Base-by-base conservation (phyloP, 2,888 invertebrate species). In the Chalcosyrphus nemorum region DNA sequence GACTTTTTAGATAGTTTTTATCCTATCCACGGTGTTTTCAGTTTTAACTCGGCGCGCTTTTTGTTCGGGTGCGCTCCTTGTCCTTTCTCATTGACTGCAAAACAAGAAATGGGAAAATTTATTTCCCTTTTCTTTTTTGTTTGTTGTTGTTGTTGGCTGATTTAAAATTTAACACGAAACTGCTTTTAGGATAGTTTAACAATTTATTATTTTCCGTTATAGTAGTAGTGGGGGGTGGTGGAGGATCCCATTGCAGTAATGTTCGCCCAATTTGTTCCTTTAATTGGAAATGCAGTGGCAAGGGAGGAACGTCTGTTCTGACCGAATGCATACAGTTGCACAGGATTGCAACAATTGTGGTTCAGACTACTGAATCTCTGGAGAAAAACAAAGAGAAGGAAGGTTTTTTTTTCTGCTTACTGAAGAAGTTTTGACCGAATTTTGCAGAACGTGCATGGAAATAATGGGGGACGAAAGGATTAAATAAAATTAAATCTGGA, bases 121-220 rank as follows among this genome's bases (percentile, higher is more conserved):
- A 61, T 63, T 63, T 50, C 27, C 32, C 1, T 19, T 15, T 29
- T 15, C 43, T 17, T 41, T 52, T 52, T 13, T 47, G 45, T 76
- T 57, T 54, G 19, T 27, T 54, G 43, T 72, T n/a, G 59, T 32
- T 56, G n/a, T n/a, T n/a, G n/a, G 47, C 61, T 50, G 78, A 78
- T 78, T 84, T 78, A 70, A 78, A 84, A 78, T 85, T 85, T 74
- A 85, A 85, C 80, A 85, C 65, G 74, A 80, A 85, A 85, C 84
- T 80, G 84, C 84, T 85, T 84, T 85, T 85, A 85, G 78, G 74
- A 75, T 85, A 80, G 75, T 85, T 85, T 81, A 65, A 78, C 80
- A 75, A 80, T 85, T 85, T 85, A 85, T 74, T 71, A 85, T 75
- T 75, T 75, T 75, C 70, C 59, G 80, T 71, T 71, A 71, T 56